Evolutionary conservation across 1,140 invertebrate species (phyloP).

Genomic region (Goniozus legneri): DNA sequence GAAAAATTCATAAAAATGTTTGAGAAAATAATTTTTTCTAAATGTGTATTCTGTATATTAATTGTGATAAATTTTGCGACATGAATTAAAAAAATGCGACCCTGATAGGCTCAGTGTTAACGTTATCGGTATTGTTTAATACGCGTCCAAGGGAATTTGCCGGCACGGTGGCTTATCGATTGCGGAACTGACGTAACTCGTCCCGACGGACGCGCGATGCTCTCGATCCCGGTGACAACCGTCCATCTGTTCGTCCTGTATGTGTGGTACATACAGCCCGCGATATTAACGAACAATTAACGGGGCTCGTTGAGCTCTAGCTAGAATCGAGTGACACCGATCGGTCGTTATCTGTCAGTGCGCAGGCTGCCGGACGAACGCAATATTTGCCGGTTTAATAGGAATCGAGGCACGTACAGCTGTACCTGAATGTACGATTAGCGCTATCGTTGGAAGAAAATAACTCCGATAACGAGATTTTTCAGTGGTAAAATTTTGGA

Average conservation of each 20-base stretch:
- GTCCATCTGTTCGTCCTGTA: conserved; percentile 1
- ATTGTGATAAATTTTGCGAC: too few species aligned
- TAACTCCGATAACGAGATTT: too few species aligned
- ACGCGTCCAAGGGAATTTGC: neutral
- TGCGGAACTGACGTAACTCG: neutral
- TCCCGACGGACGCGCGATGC: neutral
- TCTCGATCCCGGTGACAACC: conserved; percentile 15
- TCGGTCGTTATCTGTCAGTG: conserved; percentile 20
- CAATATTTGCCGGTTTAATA: neutral
- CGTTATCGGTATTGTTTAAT: too few species aligned
- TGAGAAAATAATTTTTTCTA: too few species aligned
- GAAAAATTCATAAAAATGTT: too few species aligned
- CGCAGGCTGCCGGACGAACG: conserved; percentile 9
- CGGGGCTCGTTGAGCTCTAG: conserved; percentile 11
- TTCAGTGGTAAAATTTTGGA: neutral
- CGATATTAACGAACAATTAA: conserved; percentile 33
- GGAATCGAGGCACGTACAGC: too few species aligned
- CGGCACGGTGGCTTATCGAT: neutral
- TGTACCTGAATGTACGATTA: too few species aligned
- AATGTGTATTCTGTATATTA: too few species aligned
- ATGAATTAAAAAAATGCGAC: too few species aligned
- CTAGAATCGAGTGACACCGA: conserved; percentile 1
- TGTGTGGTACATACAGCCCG: neutral
- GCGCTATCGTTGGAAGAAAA: too few species aligned
- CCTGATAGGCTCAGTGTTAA: too few species aligned